These are phyloP conservation scores for Sterrhoptilus dennistouni DNA, from an alignment of 2,113 vertebrate species.

Conservation along the genomic window DNA sequence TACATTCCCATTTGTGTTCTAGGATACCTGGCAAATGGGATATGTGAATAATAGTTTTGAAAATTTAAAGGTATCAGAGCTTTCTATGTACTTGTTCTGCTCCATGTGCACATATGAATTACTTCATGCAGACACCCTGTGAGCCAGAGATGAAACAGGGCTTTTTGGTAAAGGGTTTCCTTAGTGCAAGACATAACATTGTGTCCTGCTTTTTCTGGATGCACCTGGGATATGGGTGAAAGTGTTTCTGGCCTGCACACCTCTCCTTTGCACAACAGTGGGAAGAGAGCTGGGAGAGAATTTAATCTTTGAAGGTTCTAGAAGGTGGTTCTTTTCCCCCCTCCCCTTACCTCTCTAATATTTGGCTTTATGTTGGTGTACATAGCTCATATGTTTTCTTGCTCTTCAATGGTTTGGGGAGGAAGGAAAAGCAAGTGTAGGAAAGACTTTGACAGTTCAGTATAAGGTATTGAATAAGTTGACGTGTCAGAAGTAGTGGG, in stretches of 20 bases:
- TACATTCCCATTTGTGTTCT: background rate
- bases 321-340: background rate
- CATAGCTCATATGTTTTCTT: background rate
- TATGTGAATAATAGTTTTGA: background rate
- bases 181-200: too few relatives aligned
- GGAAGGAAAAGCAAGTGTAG: background rate
- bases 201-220: background rate
- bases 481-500: background rate
- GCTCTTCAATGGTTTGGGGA: background rate
- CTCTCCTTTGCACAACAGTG: background rate
- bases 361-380: background rate
- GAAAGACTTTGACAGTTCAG: background rate
- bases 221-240: background rate
- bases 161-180: background rate
- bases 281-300: background rate
- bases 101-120: background rate
- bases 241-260: fast-evolving
- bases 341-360: background rate
- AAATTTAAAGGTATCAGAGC: background rate
- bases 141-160: background rate
- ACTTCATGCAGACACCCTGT: background rate
- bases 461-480: background rate
- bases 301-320: background rate
- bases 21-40: background rate
- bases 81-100: background rate